phyloP scores from a whole-genome alignment of 2,797 vertebrate species.

The Masticophis lateralis region DNA sequence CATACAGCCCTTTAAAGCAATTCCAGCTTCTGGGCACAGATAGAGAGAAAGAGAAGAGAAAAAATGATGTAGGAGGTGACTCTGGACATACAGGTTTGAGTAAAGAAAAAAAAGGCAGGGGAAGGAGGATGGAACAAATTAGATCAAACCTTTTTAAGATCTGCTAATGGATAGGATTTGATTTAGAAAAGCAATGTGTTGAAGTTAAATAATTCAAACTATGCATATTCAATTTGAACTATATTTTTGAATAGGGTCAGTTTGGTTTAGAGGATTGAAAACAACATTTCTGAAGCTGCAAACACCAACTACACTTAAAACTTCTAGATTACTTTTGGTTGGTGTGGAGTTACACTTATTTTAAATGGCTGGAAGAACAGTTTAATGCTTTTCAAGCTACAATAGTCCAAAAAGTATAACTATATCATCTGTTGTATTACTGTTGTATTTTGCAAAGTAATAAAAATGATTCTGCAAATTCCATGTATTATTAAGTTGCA shows the following conservation, averaged over 20 bases:
- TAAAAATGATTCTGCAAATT: neutral
- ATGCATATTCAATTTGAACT: neutral
- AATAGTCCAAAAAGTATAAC: neutral
- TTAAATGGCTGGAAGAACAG: neutral
- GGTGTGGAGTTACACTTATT: neutral
- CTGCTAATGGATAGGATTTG: neutral
- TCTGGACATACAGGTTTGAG: neutral
- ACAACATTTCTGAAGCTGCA: neutral
- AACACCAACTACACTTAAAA: neutral
- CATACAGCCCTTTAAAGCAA: neutral
- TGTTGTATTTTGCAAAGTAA: neutral
- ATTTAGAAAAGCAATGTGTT: neutral
- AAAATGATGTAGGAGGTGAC: neutral
- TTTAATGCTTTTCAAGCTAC: neutral
- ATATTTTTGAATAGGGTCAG: neutral
- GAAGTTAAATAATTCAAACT: neutral
- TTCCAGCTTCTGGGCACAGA: neutral
- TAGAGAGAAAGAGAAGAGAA: neutral
- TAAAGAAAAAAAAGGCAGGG: neutral
- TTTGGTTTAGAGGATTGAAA: neutral
- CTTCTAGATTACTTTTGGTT: neutral
- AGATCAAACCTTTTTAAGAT: neutral
- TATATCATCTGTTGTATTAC: neutral
- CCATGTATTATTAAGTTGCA: neutral
- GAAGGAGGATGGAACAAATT: neutral